Base-by-base conservation (phyloP, 1,140 invertebrate genomes). In the Apocrypta bakeri region DNA sequence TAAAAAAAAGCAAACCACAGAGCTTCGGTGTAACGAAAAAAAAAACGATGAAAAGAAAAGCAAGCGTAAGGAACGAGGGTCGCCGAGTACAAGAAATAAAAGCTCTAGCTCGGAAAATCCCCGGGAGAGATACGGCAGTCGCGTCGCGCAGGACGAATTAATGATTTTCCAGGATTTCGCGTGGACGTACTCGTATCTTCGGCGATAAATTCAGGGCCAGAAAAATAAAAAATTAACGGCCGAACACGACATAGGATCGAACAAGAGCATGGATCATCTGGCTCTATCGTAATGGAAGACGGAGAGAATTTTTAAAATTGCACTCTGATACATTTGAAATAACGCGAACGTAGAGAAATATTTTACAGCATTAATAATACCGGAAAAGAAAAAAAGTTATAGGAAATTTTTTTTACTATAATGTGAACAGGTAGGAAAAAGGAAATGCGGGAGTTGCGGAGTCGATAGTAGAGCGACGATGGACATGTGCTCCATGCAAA, bases 401-500 rank as follows among this genome's bases (percentile, higher is more conserved):
- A 56, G 7, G 17, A 7, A 7, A 17, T 1, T 56, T n/a, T 56
- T 21, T 42, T 17, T 14, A 56, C 6, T 17, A 56, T 25, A 37
- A 48, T 17, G 27, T 42, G 24, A 42, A 17, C n/a, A 1, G 24
- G 8, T 1, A 37, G 25, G 40, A 21, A n/a, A 31, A 12, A 21
- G 21, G 71, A 2, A 11, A 66, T 77, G 61, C 11, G 78, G 24
- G 71, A 75, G 7, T 83, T 87, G 89, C 86, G 87, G 89, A 92
- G 91, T 92, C 90, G 87, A 89, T 91, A 90, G 90, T 87, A 91
- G 91, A 92, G 85, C 87, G 89, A 87, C 89, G 89, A 27, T 86
- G 86, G 82, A 90, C 83, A 84, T 89, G 76, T 88, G 88, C 89
- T 91, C 91, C 91, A 92, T 92, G 91, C 91, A 90, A 92, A 91